phyloP scores from a whole-genome alignment of 2,888 invertebrate genomes.

The Poecilus cupreus region DNA sequence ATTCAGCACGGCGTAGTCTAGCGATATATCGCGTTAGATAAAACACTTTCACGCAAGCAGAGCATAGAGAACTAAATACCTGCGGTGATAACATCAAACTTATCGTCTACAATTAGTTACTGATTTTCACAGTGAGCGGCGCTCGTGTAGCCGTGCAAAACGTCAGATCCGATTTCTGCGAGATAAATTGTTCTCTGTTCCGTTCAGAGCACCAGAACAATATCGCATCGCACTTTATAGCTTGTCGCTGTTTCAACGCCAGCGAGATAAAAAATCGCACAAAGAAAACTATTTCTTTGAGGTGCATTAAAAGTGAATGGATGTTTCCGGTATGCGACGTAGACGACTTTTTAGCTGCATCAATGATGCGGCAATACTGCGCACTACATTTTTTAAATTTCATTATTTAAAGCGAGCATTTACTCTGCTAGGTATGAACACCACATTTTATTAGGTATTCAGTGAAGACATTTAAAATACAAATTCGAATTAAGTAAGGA shows the following conservation, averaged over 20 bases:
- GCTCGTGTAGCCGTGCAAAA: background rate
- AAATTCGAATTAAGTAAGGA: too few species aligned
- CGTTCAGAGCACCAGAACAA: background rate
- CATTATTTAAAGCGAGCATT: background rate
- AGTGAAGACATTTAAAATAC: too few species aligned
- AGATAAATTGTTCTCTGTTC: background rate
- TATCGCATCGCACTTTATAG: constrained; percentile 12
- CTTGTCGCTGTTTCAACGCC: background rate
- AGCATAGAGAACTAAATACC: background rate
- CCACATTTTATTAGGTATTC: too few species aligned
- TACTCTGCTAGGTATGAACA: too few species aligned
- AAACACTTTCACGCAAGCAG: background rate
- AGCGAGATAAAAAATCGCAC: background rate
- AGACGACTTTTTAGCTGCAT: background rate
- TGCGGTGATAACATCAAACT: constrained; percentile 5
- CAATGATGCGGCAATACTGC: background rate
- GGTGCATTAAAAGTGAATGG: background rate
- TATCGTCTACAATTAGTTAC: constrained; percentile 23
- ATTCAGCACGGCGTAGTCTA: background rate
- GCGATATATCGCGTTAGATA: background rate
- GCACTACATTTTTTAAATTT: background rate
- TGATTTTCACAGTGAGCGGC: background rate
- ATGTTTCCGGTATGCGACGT: background rate
- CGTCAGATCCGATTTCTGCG: constrained; percentile 15
- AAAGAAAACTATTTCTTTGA: background rate